phyloP scores from a whole-genome alignment of 2,113 vertebrate genomes.

The Chitala chitala region DNA sequence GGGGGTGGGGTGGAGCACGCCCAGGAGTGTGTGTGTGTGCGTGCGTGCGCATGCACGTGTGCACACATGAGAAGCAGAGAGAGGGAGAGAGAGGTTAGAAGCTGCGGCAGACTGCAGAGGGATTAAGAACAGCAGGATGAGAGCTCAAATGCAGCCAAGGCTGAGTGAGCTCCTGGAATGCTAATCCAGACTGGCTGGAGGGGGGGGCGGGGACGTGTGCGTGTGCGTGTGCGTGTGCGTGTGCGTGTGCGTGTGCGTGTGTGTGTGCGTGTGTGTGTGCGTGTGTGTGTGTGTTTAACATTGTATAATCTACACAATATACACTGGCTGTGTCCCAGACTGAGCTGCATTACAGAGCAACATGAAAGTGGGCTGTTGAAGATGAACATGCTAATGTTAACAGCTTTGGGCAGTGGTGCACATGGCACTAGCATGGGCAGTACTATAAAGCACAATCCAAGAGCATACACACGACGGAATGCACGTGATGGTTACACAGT shows the following conservation, averaged over 20 bases:
- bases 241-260: neutral
- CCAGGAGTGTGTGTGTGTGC: neutral
- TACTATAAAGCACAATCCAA: too few relatives aligned
- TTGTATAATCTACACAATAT: too few relatives aligned
- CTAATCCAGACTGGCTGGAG: constrained; percentile 56
- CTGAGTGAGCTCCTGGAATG: constrained; percentile 52
- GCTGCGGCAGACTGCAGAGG: constrained; percentile 49
- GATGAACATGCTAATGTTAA: too few relatives aligned
- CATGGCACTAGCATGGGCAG: too few relatives aligned
- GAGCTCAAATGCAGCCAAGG: constrained; percentile 43
- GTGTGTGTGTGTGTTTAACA: neutral
- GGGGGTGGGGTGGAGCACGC: neutral
- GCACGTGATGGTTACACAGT: too few relatives aligned
- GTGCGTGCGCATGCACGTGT: neutral
- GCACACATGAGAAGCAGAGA: neutral
- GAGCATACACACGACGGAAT: too few relatives aligned
- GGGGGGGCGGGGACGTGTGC: neutral
- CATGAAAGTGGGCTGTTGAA: too few relatives aligned
- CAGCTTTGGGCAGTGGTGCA: too few relatives aligned
- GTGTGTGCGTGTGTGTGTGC: neutral
- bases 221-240: constrained; percentile 1
- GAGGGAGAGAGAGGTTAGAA: neutral
- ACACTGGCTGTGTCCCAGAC: too few relatives aligned
- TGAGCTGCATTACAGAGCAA: too few relatives aligned
- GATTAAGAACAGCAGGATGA: constrained; percentile 52